Conservation (phyloP, 2,113 vertebrate genomes). For the Clarias gariepinus region DNA sequence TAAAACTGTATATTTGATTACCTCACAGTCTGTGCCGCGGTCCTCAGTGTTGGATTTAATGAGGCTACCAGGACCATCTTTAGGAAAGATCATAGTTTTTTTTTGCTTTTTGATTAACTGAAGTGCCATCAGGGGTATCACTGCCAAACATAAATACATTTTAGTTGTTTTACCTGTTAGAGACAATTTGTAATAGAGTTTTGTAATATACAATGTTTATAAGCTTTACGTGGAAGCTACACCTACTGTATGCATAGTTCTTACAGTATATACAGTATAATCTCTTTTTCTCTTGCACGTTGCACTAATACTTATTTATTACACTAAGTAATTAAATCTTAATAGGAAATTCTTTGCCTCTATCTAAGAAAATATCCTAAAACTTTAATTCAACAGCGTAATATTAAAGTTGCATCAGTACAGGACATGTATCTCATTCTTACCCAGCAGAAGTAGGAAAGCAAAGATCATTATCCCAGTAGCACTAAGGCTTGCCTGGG, state of each 20-base stretch:
- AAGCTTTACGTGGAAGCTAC: neutral
- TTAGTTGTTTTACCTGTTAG: neutral
- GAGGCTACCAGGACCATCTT: neutral
- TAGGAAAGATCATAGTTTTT: neutral
- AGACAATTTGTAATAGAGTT: neutral
- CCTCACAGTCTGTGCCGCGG: constrained; percentile 64
- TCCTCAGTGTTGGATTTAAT: constrained; percentile 57
- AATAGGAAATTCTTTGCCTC: neutral
- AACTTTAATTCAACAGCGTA: neutral
- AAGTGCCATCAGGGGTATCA: constrained; percentile 44
- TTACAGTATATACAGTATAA: neutral
- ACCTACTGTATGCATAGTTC: neutral
- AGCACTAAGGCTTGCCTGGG: neutral
- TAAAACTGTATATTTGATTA: constrained; percentile 40
- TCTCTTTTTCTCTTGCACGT: neutral
- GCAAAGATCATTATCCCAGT: constrained; percentile 13
- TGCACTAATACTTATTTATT: too few relatives aligned
- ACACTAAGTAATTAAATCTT: neutral
- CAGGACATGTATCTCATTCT: neutral
- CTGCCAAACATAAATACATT: constrained; percentile 40
- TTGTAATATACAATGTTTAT: neutral
- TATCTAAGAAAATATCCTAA: neutral
- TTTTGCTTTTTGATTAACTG: constrained; percentile 38
- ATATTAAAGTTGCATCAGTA: neutral
- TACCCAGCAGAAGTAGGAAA: constrained; percentile 62